A percentile compares a stretch with the other conserved stretches of the same genome.
phyloP scores from a whole-genome alignment of 2,113 vertebrate genomes.

The Rhadina sibilatrix region DNA sequence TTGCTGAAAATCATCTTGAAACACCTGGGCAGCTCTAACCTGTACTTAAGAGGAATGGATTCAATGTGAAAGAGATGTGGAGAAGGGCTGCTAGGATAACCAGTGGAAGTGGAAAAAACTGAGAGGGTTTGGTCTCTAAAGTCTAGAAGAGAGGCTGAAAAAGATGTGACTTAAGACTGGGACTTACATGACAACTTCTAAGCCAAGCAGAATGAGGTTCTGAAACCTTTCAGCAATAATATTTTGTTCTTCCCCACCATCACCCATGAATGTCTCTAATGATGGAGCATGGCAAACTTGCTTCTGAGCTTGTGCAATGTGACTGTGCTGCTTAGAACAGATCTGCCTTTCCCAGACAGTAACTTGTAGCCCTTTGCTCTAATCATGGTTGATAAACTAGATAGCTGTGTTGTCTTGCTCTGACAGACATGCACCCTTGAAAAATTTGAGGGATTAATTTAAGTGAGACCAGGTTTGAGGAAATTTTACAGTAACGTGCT shows the following conservation, averaged over 20 bases:
- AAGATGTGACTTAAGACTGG: background rate
- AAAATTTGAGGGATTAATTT: background rate
- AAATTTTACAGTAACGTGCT: background rate
- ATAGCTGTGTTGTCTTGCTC: background rate
- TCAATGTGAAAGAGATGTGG: background rate
- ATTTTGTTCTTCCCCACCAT: background rate
- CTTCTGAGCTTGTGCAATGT: background rate
- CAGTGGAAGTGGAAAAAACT: background rate
- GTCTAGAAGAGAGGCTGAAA: background rate
- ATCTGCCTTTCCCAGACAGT: background rate
- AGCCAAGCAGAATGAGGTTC: background rate
- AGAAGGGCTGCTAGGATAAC: background rate
- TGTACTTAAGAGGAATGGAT: background rate
- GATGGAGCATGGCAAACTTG: rapidly evolving
- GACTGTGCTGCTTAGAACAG: background rate
- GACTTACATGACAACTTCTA: background rate
- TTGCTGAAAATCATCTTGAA: background rate
- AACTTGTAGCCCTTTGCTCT: background rate
- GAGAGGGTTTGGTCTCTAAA: background rate
- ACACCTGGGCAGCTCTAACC: background rate
- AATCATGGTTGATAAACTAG: background rate
- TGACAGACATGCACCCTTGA: background rate
- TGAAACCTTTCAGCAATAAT: background rate
- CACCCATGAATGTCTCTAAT: background rate
- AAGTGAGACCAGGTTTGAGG: background rate